Evolutionary conservation across 2,797 vertebrate species (phyloP).

Genomic region (Myripristis jacobus): DNA sequence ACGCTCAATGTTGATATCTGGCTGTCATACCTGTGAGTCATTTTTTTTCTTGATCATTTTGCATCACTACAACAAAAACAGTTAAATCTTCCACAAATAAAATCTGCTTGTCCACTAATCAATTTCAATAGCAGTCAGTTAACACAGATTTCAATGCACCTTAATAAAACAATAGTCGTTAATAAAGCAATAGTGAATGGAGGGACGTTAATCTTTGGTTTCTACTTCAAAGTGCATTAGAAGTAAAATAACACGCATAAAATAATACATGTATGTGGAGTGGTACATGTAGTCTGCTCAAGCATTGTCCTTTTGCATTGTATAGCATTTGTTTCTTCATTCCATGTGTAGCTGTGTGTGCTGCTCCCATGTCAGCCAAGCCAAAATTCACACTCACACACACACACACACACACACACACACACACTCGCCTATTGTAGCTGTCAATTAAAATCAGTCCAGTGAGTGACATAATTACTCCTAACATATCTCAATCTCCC

Average conservation of each 20-base stretch:
- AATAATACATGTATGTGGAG: no score
- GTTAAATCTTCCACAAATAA: not conserved
- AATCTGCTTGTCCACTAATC: not conserved
- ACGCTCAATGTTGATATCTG: not conserved
- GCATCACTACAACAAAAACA: not conserved
- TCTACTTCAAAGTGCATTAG: not conserved
- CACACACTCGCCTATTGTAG: no score
- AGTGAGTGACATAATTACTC: not conserved
- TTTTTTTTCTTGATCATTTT: no score
- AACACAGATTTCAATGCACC: not conserved
- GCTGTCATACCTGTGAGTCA: no score
- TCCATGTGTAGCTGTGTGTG: not conserved
- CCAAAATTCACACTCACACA: no score
- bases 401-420: no score
- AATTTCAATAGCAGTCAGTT: not conserved
- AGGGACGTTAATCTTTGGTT: not conserved
- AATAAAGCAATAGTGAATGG: not conserved
- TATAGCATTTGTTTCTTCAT: no score
- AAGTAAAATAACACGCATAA: not conserved
- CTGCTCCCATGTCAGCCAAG: no score
- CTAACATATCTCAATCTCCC: constrained; percentile 75
- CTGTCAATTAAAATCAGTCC: not conserved
- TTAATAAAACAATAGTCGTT: not conserved
- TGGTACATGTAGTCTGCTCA: no score
- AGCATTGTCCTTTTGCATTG: no score